A percentile compares a stretch with the other conserved stretches of the same genome.
Conservation (phyloP, 2,113 vertebrate species). For the Corythornis cristatus region DNA sequence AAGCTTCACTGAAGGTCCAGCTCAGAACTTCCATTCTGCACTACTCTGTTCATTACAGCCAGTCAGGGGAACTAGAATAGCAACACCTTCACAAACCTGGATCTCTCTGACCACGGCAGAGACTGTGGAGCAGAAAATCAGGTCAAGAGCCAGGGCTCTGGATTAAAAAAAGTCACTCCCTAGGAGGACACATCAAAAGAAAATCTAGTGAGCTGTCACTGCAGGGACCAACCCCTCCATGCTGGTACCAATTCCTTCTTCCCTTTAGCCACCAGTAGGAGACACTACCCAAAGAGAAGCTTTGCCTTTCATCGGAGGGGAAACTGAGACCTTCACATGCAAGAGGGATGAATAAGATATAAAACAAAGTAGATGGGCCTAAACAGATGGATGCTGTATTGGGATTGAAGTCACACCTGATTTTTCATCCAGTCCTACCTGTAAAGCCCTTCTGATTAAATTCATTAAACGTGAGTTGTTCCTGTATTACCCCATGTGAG, state of each 20-base stretch:
- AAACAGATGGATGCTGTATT: slow-evolving; percentile 26
- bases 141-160: slow-evolving; percentile 19
- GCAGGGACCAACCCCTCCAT: neutral
- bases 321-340: neutral
- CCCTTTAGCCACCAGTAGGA: neutral
- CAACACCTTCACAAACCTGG: fast-evolving
- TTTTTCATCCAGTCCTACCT: slow-evolving; percentile 32
- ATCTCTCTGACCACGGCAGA: neutral
- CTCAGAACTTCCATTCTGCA: neutral
- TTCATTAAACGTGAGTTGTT: neutral
- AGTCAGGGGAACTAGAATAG: neutral
- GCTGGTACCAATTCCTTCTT: neutral
- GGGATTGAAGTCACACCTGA: neutral
- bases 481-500: neutral
- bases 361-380: neutral
- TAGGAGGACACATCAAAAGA: neutral
- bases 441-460: neutral
- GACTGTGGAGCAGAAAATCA: neutral
- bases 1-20: neutral
- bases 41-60: neutral
- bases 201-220: neutral
- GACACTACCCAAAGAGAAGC: neutral
- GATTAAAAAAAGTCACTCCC: slow-evolving; percentile 14
- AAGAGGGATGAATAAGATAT: neutral
- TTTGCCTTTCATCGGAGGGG: neutral